Percentiles rank a stretch among this genome's conserved stretches.
Evolutionary conservation across 2,888 invertebrate genomes (phyloP).

Genomic region (Thymelicus acteon): DNA sequence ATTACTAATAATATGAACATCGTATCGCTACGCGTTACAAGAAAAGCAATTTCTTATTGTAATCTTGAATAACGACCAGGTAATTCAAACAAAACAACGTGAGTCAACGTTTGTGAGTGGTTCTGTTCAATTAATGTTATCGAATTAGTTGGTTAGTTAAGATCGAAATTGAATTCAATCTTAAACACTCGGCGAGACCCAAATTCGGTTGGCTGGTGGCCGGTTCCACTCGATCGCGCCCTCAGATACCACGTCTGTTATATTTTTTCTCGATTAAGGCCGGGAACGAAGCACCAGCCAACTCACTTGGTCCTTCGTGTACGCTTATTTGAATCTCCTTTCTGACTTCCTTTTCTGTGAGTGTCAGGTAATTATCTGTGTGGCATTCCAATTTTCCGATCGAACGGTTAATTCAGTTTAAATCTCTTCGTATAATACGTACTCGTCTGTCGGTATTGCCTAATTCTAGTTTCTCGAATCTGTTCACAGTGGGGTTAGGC

Average conservation of each 20-base stretch:
- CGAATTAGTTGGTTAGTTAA: conserved; percentile 39
- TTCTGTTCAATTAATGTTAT: conserved; percentile 35
- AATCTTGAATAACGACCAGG: conserved; percentile 3
- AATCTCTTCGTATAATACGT: conserved; percentile 83
- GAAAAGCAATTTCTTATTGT: conserved; percentile 17
- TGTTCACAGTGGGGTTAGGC: conserved; percentile 55
- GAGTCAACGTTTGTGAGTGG: conserved; percentile 24
- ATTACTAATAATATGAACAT: conserved; percentile 6
- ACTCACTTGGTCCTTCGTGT: conserved; percentile 68
- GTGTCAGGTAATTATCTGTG: conserved; percentile 85
- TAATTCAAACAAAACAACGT: conserved; percentile 29
- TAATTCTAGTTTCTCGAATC: conserved; percentile 77
- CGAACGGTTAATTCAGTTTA: conserved; percentile 85
- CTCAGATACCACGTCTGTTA: conserved; percentile 61
- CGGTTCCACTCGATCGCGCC: conserved; percentile 65
- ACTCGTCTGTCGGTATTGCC: conserved; percentile 72
- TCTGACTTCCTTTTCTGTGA: conserved; percentile 84
- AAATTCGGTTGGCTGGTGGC: conserved; percentile 69
- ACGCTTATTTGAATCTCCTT: conserved; percentile 82
- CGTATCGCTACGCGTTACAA: neutral
- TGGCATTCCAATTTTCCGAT: conserved; percentile 85
- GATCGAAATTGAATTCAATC: conserved; percentile 46
- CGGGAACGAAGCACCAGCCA: conserved; percentile 54
- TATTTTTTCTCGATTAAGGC: conserved; percentile 70
- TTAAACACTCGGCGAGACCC: conserved; percentile 47